Conservation (phyloP, 2,888 invertebrate species). For the Zhuqinia jingwanae region DNA sequence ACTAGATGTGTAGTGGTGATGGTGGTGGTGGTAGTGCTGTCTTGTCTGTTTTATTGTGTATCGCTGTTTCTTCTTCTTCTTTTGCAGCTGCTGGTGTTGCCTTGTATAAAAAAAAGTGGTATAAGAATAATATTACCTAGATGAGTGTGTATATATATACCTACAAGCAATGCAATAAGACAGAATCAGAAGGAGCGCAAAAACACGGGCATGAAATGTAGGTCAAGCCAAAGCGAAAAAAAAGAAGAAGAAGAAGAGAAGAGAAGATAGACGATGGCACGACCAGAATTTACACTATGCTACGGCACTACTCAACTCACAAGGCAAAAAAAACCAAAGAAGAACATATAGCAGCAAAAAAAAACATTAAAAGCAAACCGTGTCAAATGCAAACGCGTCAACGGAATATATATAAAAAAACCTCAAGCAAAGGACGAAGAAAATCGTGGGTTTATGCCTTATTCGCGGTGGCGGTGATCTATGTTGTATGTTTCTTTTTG, state of each 20-base stretch:
- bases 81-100: no score
- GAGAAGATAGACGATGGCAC: conserved; percentile 60
- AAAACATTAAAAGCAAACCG: conserved; percentile 41
- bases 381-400: conserved; percentile 41
- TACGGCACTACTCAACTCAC: no score
- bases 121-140: not conserved
- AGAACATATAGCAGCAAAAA: conserved; percentile 11
- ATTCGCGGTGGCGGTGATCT: not conserved
- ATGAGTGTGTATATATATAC: not conserved
- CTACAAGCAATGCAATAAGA: not conserved
- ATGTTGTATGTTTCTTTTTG: not conserved
- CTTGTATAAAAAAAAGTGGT: conserved; percentile 11
- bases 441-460: not conserved
- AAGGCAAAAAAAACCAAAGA: conserved; percentile 6
- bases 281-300: no score
- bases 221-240: conserved; percentile 65
- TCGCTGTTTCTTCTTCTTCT: no score
- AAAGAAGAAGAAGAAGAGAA: conserved; percentile 49
- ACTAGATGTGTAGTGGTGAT: no score
- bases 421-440: not conserved
- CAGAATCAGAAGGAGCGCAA: conserved; percentile 22
- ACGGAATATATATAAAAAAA: not conserved
- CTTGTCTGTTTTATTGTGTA: no score
- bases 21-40: no score
- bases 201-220: conserved; percentile 71